These are phyloP conservation scores for Climacteris rufus DNA, from an alignment of 2,113 vertebrate genomes.

Conservation along the genomic window DNA sequence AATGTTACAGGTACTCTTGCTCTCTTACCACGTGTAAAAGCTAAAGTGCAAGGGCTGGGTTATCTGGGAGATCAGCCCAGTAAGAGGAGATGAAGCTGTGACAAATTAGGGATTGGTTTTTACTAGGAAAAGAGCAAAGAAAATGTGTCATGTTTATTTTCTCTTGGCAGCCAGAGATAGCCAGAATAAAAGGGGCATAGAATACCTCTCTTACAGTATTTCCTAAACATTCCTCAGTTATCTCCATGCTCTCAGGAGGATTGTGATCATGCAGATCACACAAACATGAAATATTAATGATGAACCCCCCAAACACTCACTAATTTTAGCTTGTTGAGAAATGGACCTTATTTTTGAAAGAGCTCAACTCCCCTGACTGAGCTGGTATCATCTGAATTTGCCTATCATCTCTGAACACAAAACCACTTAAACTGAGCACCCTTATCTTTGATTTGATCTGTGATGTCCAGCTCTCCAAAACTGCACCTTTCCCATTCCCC, in stretches of 20 bases:
- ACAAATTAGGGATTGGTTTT: not conserved
- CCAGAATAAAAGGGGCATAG: not conserved
- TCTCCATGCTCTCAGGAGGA: not conserved
- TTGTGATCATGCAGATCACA: not conserved
- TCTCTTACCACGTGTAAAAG: not conserved
- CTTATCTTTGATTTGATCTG: not conserved
- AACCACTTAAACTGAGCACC: not conserved
- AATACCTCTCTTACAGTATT: not conserved
- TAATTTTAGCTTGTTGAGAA: not conserved
- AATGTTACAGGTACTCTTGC: not conserved
- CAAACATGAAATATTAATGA: not conserved
- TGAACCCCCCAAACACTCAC: not conserved
- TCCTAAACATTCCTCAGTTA: not conserved
- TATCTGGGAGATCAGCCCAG: not conserved
- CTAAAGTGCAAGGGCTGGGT: not conserved
- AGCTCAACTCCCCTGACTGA: not conserved
- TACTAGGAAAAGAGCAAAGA: not conserved
- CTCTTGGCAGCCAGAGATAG: not conserved
- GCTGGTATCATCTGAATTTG: not conserved
- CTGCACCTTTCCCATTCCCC: not conserved
- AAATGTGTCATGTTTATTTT: not conserved
- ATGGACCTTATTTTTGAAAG: not conserved
- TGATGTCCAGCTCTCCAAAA: not conserved
- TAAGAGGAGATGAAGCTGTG: not conserved
- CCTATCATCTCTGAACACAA: not conserved